Percentiles rank a stretch among this genome's conserved stretches.
Evolutionary conservation across 2,797 vertebrate species (phyloP).

Genomic region (Onychomys leucogaster): DNA sequence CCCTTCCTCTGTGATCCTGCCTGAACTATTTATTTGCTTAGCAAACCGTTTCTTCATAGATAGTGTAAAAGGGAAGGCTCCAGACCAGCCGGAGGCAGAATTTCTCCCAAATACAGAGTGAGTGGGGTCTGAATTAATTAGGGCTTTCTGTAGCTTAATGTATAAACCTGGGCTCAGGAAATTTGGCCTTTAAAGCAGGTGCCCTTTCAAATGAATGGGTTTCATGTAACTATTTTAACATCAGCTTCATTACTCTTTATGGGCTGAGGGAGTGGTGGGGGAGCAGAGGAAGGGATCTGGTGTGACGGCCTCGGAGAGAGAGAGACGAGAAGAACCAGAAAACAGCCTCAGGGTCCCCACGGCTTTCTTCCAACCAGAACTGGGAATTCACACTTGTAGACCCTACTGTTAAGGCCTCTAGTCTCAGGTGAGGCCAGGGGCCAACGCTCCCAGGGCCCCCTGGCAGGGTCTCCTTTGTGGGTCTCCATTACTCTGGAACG

Average conservation of each 20-base stretch:
- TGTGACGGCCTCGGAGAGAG: slow-evolving; percentile 68
- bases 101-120: slow-evolving; percentile 76
- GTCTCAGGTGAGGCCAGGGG: background rate
- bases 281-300: slow-evolving; percentile 52
- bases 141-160: slow-evolving; percentile 80
- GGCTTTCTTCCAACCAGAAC: background rate
- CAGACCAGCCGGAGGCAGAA: slow-evolving; percentile 74
- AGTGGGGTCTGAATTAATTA: slow-evolving; percentile 82
- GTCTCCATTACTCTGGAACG: background rate
- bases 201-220: slow-evolving; percentile 84
- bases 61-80: slow-evolving; percentile 78
- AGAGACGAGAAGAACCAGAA: slow-evolving; percentile 34
- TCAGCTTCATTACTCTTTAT: slow-evolving; percentile 84
- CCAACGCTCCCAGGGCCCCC: background rate
- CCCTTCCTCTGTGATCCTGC: slow-evolving; percentile 75
- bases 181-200: slow-evolving; percentile 85
- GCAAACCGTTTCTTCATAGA: slow-evolving; percentile 80
- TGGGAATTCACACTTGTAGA: slow-evolving; percentile 23
- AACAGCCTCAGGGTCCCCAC: background rate
- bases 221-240: slow-evolving; percentile 84
- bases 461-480: background rate
- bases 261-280: slow-evolving; percentile 60
- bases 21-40: slow-evolving; percentile 82
- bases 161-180: slow-evolving; percentile 83
- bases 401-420: background rate